Conservation (phyloP, 2,888 invertebrate species). For the Podabrus alpinus region DNA sequence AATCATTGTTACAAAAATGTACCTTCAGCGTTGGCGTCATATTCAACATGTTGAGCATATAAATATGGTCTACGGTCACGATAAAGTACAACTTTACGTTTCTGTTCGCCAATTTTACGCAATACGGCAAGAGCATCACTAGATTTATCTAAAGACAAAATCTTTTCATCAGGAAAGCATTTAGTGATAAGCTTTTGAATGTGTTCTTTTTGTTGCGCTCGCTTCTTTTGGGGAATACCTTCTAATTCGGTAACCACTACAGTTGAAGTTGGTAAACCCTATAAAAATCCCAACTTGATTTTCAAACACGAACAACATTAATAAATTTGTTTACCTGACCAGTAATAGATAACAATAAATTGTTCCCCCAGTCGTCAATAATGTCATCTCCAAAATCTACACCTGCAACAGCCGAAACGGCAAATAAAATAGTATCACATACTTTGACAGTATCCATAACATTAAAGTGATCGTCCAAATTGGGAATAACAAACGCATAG, state of each 20-base stretch:
- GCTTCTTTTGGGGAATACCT: constrained; percentile 73
- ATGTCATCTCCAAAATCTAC: constrained; percentile 63
- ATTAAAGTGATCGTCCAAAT: constrained; percentile 72
- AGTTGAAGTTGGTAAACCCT: constrained; percentile 76
- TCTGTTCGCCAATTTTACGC: constrained; percentile 77
- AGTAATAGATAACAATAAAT: constrained; percentile 74
- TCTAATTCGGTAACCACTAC: constrained; percentile 77
- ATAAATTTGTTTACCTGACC: constrained; percentile 63
- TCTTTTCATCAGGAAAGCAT: constrained; percentile 82
- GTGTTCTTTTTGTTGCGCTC: constrained; percentile 68
- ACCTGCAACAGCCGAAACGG: constrained; percentile 69
- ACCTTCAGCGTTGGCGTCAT: constrained; percentile 58
- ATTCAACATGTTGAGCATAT: constrained; percentile 79
- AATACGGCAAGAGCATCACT: constrained; percentile 77
- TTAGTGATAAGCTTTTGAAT: constrained; percentile 69
- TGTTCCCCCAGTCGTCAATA: constrained; percentile 80
- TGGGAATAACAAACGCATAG: constrained; percentile 80
- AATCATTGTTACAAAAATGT: neutral
- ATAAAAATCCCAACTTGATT: neutral
- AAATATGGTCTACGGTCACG: constrained; percentile 84
- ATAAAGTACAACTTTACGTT: constrained; percentile 72
- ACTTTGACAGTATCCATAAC: constrained; percentile 84
- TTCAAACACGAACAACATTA: neutral
- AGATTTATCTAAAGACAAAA: constrained; percentile 75
- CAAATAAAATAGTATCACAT: constrained; percentile 80